Base-by-base conservation (phyloP, 2,113 vertebrate genomes). In the Bagarius yarrelli region DNA sequence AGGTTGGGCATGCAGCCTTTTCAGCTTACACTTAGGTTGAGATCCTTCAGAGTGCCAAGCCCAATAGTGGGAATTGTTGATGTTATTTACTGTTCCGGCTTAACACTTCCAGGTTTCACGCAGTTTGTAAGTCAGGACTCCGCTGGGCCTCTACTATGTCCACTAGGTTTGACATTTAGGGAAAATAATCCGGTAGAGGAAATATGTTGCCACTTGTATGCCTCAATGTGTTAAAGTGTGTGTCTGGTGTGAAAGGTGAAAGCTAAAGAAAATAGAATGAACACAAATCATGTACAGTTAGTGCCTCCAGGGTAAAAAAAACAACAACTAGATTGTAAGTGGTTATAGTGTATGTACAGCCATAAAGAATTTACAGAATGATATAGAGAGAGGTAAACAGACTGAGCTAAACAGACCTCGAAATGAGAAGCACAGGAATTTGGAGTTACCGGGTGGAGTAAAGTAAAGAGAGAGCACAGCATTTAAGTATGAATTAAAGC, bases 131-230 rank as follows among this genome's bases (percentile, higher is more conserved):
- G 9, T 70, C 78, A 79, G 32, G 25, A 69, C 23, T 47, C 59
- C 19, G 50, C 40, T 47, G 36, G 57, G 40, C 57, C 40, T 27
- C n/a, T n/a, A 30, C 6, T 61, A 44, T 40, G 56, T 67, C 44
- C 77, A 30, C 64, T 70, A 70, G 64, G 53, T 67, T 70, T 63
- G 75, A 63, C 36, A 59, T 63, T 61, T 53, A 66, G 19, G 25
- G 14, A 66, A 63, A 50, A 34, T 47, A 71, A 71, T 44, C 66
- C 30, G 34, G 36, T 69, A 50, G 18, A 63, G 25, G 34, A 44
- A 27, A 67, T 32, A 50, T 44, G 50, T 18, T 27, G 44, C 60
- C 67, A 27, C 23, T 70, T 52, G 40, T 73, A 25, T 21, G 9
- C 27, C 27, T 13, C 27, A 21, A 5, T 55, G 50, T 55, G 27